Evolutionary conservation across 2,888 invertebrate genomes (phyloP), one percentile per base, ranked within the genome.

Genomic region (Pyrocoelia pectoralis): DNA sequence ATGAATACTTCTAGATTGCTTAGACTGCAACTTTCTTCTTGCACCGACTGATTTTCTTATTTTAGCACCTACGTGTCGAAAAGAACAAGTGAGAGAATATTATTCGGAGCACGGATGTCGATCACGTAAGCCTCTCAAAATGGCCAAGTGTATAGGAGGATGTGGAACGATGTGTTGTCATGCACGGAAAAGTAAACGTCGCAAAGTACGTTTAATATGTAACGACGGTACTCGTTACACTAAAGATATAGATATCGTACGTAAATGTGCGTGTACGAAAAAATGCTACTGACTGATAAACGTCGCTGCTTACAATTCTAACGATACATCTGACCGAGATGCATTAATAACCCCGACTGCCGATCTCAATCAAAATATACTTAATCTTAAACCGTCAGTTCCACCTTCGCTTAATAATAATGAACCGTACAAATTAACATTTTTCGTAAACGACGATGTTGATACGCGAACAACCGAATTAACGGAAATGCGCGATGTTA

Each of bases 221-320:
- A 88, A 90, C 70, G 94, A 97, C 80, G 96, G 97, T 69, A 92
- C 93, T 61, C 91, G 94, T 67, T 97, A 95, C 86, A 94, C 95
- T 82, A 95, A 96, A 87, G 95, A 97, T 79, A 90, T 98, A 77
- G 97, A 97, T 79, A 93, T 98, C 81, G 95, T 98, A 79, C 91
- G 97, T 80, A 97, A 97, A 82, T 98, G 98, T 84, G 94, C 95
- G 72, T 97, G 97, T 86, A 91, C 92, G 74, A 93, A 94, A 84
- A 94, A 94, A 85, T 95, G 95, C 84, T 89, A 90, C 87, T 89
- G 86, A 86, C 86, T 86, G 85, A 84, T 83, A 83, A 81, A 85
- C 82, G 86, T 85, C 85, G 84, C 86, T 86, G 84, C 82, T 80
- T 80, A 80, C 81, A 81, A 77, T 80, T 80, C 81, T 80, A 78